These are phyloP conservation scores for Siphonodentalium dalli DNA, from an alignment of 2,888 invertebrate genomes.

Conservation along the genomic window DNA sequence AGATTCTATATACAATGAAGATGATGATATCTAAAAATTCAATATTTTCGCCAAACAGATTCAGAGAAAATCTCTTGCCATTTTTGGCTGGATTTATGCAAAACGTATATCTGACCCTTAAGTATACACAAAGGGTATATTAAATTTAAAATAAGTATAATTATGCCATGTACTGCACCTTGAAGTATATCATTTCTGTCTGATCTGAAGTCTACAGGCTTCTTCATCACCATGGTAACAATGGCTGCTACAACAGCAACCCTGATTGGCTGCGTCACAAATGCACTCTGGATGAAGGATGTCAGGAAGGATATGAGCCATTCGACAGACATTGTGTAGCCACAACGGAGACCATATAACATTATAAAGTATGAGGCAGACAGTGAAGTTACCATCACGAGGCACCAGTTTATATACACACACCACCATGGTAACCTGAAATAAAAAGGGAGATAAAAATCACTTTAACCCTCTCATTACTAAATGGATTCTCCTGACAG, in stretches of 20 bases:
- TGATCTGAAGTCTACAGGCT: constrained; percentile 34
- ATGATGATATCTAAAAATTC: too few relatives aligned
- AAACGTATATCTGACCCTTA: too few relatives aligned
- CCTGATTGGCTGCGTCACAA: constrained; percentile 47
- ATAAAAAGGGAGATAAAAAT: constrained; percentile 4
- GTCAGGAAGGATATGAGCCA: constrained; percentile 54
- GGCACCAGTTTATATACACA: constrained; percentile 45
- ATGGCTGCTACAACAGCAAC: constrained; percentile 36
- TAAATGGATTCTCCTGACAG: too few relatives aligned
- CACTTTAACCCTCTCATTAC: too few relatives aligned
- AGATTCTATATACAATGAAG: too few relatives aligned
- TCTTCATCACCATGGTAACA: constrained; percentile 38
- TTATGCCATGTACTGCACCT: too few relatives aligned
- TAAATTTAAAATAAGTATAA: too few relatives aligned
- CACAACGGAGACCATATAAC: constrained; percentile 55
- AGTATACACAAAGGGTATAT: too few relatives aligned
- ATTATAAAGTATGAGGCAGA: constrained; percentile 50
- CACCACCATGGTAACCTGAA: constrained; percentile 58
- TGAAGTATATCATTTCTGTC: too few relatives aligned
- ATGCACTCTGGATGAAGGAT: constrained; percentile 44
- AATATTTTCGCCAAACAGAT: too few relatives aligned
- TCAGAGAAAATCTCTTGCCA: too few relatives aligned
- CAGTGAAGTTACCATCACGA: constrained; percentile 34
- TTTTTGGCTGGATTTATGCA: too few relatives aligned
- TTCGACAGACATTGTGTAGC: constrained; percentile 45